Evolutionary conservation across 2,113 vertebrate species (phyloP).

Genomic region (Tapirus terrestris): DNA sequence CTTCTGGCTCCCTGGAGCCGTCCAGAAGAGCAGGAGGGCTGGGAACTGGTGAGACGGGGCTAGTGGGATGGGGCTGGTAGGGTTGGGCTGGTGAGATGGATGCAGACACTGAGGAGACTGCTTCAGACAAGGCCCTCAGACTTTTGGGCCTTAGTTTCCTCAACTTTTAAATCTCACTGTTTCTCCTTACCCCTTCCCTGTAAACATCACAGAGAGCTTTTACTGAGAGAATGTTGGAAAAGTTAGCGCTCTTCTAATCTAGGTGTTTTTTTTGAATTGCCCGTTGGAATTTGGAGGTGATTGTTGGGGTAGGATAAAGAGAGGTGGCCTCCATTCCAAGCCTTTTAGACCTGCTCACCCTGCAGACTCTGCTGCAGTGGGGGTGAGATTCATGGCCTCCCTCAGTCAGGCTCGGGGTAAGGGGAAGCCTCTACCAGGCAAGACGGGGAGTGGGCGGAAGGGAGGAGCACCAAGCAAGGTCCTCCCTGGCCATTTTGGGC

Average conservation of each 20-base stretch:
- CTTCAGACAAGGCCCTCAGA: not conserved
- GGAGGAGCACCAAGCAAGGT: not conserved
- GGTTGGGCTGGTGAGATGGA: too few relatives aligned
- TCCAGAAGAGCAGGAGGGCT: too few relatives aligned
- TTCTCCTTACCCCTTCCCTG: not conserved
- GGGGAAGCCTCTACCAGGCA: not conserved
- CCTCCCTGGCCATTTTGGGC: not conserved
- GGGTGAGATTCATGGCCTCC: not conserved
- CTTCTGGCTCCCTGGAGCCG: not conserved
- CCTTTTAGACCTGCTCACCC: not conserved
- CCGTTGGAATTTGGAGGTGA: not conserved
- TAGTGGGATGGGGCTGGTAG: not conserved
- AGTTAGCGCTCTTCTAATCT: not conserved
- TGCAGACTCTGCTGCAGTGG: too few relatives aligned
- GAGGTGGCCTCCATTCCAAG: not conserved
- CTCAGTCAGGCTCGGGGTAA: not conserved
- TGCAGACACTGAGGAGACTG: not conserved
- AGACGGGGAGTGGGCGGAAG: too few relatives aligned
- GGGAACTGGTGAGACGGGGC: fast-evolving
- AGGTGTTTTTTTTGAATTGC: not conserved
- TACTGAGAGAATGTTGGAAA: not conserved
- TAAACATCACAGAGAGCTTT: not conserved
- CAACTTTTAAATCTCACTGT: not conserved
- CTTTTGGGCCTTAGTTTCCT: fast-evolving
- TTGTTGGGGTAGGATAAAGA: not conserved